phyloP scores from a whole-genome alignment of 1,140 invertebrate genomes.

The Pogonognathellus flavescens region DNA sequence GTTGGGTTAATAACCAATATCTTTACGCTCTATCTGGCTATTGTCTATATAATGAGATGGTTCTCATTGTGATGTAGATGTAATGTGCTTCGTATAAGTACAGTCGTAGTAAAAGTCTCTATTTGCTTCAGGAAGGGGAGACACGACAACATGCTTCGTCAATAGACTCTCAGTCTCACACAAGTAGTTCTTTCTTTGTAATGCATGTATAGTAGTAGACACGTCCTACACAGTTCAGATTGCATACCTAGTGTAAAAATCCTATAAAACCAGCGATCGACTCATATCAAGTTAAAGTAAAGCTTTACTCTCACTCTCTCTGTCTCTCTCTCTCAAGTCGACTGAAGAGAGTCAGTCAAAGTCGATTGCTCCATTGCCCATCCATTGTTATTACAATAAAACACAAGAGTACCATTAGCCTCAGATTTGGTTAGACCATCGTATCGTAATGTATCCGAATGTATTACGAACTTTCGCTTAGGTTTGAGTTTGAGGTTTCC shows the following conservation, averaged over 20 bases:
- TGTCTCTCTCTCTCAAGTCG: too few species aligned
- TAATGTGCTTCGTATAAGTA: slow-evolving; percentile 12
- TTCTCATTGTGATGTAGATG: slow-evolving; percentile 25
- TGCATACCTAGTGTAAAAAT: too few species aligned
- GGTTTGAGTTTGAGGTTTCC: slow-evolving; percentile 40
- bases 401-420: slow-evolving; percentile 53
- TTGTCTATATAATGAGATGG: slow-evolving; percentile 41
- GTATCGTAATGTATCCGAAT: slow-evolving; percentile 32
- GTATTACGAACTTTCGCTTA: slow-evolving; percentile 10
- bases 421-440: slow-evolving; percentile 7
- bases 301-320: too few species aligned
- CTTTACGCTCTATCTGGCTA: slow-evolving; percentile 31
- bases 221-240: too few species aligned
- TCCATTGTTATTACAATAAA: slow-evolving; percentile 58
- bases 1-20: slow-evolving; percentile 46
- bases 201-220: too few species aligned
- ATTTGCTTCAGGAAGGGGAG: slow-evolving; percentile 12
- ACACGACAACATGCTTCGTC: not conserved
- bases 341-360: too few species aligned
- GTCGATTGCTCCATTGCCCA: not conserved
- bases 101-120: not conserved
- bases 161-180: too few species aligned
- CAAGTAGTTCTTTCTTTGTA: too few species aligned
- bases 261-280: too few species aligned
- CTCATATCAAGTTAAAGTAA: too few species aligned